Conservation (phyloP, 2,797 vertebrate genomes). For the Heterohyrax brucei region DNA sequence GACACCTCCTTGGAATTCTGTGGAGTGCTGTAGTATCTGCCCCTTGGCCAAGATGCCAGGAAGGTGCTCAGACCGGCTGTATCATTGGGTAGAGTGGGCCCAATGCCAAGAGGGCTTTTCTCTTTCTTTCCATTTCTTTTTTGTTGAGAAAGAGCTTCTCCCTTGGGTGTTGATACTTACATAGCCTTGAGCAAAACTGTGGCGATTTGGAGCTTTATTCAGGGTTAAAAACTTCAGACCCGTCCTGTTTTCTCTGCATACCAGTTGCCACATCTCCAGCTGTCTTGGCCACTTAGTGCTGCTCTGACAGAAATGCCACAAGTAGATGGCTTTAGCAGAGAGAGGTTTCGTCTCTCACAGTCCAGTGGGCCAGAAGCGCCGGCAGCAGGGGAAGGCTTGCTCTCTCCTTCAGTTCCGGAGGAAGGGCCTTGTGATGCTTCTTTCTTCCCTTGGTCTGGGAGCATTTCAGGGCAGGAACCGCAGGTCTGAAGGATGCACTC, state of each 20-base stretch:
- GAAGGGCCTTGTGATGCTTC: too few relatives aligned
- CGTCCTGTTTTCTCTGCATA: background rate
- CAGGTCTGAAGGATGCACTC: too few relatives aligned
- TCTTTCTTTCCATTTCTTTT: background rate
- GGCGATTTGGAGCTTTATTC: background rate
- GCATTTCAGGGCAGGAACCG: too few relatives aligned
- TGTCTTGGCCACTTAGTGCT: too few relatives aligned
- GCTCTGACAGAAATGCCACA: too few relatives aligned
- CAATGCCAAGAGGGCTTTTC: background rate
- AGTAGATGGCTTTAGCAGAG: too few relatives aligned
- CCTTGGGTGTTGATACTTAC: background rate
- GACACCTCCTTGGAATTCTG: background rate
- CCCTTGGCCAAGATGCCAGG: background rate
- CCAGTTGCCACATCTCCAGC: background rate
- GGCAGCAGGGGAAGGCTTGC: too few relatives aligned
- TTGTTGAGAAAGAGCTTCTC: background rate
- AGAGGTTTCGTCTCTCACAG: too few relatives aligned
- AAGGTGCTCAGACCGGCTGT: background rate
- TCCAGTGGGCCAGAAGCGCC: too few relatives aligned
- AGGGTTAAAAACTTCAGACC: background rate
- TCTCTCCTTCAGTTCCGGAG: too few relatives aligned
- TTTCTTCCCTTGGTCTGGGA: too few relatives aligned
- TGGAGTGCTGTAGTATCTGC: accelerated
- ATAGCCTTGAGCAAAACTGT: background rate
- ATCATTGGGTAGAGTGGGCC: background rate